These are phyloP conservation scores for Polydesmus complanatus DNA, from an alignment of 2,888 invertebrate species.

Conservation along the genomic window DNA sequence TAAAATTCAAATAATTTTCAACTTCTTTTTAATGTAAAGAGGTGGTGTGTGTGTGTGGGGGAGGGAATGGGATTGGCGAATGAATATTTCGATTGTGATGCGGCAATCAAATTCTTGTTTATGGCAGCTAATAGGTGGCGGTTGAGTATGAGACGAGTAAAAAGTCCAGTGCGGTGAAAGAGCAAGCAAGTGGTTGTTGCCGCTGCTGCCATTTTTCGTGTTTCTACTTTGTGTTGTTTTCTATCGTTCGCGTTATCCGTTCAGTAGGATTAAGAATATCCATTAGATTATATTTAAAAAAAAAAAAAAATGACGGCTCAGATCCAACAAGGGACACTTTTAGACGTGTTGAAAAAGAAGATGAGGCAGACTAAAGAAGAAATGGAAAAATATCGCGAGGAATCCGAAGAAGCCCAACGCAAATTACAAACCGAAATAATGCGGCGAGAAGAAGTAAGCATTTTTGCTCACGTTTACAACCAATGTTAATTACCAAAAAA, in stretches of 20 bases:
- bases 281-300: neutral
- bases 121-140: too few relatives aligned
- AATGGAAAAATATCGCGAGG: constrained; percentile 96
- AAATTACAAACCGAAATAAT: constrained; percentile 88
- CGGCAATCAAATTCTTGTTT: too few relatives aligned
- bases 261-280: neutral
- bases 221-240: constrained; percentile 5
- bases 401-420: constrained; percentile 90
- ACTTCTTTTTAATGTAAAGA: too few relatives aligned
- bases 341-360: constrained; percentile 98
- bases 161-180: neutral
- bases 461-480: too few relatives aligned
- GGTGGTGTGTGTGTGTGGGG: too few relatives aligned
- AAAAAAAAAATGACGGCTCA: constrained; percentile 21
- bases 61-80: too few relatives aligned
- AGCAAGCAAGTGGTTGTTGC: constrained; percentile 4
- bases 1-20: too few relatives aligned
- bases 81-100: neutral
- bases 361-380: constrained; percentile 98
- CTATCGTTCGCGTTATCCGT: neutral
- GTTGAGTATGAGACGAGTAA: neutral
- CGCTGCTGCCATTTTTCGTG: constrained; percentile 6
- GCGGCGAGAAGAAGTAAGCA: constrained; percentile 93
- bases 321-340: constrained; percentile 66
- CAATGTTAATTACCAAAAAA: too few relatives aligned